Evolutionary conservation across 2,888 invertebrate genomes (phyloP).

Genomic region (Meganola albula): DNA sequence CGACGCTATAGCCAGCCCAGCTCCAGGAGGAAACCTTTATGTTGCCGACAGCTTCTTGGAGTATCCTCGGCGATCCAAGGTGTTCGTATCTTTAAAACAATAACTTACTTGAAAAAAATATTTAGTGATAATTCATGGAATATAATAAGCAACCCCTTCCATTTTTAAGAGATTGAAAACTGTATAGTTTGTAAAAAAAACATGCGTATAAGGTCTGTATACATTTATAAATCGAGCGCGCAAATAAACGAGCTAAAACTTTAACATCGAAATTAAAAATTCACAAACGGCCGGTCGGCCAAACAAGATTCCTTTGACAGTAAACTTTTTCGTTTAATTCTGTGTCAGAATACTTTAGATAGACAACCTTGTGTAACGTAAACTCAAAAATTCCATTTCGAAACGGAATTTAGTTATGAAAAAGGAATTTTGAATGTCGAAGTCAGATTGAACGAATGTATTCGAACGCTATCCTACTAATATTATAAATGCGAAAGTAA

Average conservation of each 20-base stretch:
- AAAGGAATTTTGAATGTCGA: slow-evolving; percentile 20
- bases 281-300: slow-evolving; percentile 18
- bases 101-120: too few species aligned
- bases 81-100: too few species aligned
- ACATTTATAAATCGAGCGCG: slow-evolving; percentile 11
- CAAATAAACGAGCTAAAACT: slow-evolving; percentile 23
- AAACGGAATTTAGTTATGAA: slow-evolving; percentile 31
- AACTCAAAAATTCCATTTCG: slow-evolving; percentile 24
- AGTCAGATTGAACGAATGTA: slow-evolving; percentile 5
- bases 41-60: too few species aligned
- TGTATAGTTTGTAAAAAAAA: too few species aligned
- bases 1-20: too few species aligned
- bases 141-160: too few species aligned
- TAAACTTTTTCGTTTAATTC: slow-evolving; percentile 44
- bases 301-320: slow-evolving; percentile 26
- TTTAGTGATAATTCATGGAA: too few species aligned
- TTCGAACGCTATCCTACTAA: too few species aligned
- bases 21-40: too few species aligned
- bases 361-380: slow-evolving; percentile 21
- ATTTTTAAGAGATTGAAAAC: too few species aligned
- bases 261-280: slow-evolving; percentile 30
- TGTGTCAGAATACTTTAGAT: slow-evolving; percentile 37
- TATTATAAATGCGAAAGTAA: too few species aligned
- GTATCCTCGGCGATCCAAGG: too few species aligned
- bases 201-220: slow-evolving; percentile 9